Base-by-base conservation (phyloP, 2,113 vertebrate genomes). In the Phoxinus phoxinus region DNA sequence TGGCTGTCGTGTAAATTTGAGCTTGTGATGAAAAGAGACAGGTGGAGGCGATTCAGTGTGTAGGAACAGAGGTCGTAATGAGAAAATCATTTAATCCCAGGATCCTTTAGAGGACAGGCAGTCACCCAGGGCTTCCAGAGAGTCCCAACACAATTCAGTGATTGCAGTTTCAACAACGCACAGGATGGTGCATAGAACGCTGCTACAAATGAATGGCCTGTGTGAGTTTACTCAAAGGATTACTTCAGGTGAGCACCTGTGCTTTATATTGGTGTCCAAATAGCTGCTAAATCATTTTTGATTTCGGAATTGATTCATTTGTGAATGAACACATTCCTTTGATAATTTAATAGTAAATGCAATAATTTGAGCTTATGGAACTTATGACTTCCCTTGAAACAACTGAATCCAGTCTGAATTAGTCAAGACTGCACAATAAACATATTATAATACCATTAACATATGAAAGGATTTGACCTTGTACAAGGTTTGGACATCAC, bases 31-130 rank as follows among this genome's bases (percentile, higher is more conserved):
- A 86, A 83, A 86, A 74, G 46, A 61, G 27, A 73, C 27, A 88
- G 79, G 76, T 23, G 25, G 46, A 53, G 25, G 74, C 73, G 58
- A 81, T 44, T 81, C 58, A 63, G 78, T 81, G 58, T 72, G 74
- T 80, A 71, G 44, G 63, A 74, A 85, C 78, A 95, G 94, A 90
- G 48, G 48, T 58, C 25, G 23, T 86, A 84, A 74, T 65, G 59
- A 85, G 77, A 53, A 85, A 80, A 83, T 74, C 21, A 53, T 71
- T 85, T 78, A 51, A 78, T 83, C 83, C 71, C 30, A 67, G 63
- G 37, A 61, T 77, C 82, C 61, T 84, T 63, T 74, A 63, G 76
- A 81, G 58, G 37, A 44, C 23, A 73, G 71, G 75, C 63, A 72
- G 73, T 72, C 71, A 53, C 58, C 81, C 48, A 37, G 85, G 74